Conservation (phyloP, 1,140 invertebrate species). For the Lamellibrachia luymesi region DNA sequence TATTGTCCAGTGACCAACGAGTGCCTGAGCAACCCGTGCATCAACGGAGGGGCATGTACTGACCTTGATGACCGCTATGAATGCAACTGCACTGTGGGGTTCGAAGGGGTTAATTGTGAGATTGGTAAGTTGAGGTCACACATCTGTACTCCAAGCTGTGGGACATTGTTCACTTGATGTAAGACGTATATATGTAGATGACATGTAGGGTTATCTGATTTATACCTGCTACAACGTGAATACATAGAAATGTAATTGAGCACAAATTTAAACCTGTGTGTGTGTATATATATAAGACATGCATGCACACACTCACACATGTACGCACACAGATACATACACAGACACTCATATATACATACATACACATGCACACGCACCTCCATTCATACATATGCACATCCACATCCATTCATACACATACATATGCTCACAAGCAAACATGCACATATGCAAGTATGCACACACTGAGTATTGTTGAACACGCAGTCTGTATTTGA, state of each 20-base stretch:
- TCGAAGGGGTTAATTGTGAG: conserved; percentile 86
- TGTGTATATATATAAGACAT: background rate
- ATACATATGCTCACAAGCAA: no score
- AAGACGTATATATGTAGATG: no score
- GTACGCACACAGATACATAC: background rate
- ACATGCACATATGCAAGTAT: background rate
- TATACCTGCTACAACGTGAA: no score
- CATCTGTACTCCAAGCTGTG: background rate
- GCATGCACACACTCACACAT: background rate
- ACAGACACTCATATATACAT: background rate
- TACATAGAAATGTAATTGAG: no score
- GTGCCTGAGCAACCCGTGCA: conserved; percentile 54
- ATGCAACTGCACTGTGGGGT: conserved; percentile 84
- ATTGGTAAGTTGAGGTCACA: background rate
- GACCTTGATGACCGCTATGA: conserved; percentile 85
- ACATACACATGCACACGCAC: background rate
- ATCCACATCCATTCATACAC: no score
- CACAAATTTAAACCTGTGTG: background rate
- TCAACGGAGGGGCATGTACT: conserved; percentile 30
- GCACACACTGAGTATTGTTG: background rate
- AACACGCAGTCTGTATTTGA: background rate
- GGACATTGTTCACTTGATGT: no score
- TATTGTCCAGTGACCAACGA: conserved; percentile 20
- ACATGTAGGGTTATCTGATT: no score
- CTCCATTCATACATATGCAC: background rate